Percentiles rank a stretch among this genome's conserved stretches.
Conservation (phyloP, 1,140 invertebrate genomes). For the Chironomus striatipennis region DNA sequence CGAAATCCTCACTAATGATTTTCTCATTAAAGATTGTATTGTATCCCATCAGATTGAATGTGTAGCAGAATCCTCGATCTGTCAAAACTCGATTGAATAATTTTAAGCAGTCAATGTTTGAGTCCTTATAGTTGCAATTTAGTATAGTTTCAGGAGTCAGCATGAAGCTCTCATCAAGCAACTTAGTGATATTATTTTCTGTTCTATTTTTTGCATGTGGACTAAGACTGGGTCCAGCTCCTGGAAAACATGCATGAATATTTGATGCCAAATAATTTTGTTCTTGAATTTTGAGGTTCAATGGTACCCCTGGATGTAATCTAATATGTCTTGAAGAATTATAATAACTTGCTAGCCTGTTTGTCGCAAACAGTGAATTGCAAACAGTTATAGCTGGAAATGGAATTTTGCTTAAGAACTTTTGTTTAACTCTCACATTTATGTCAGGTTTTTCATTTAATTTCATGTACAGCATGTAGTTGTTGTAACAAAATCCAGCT, state of each 20-base stretch:
- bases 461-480: not conserved
- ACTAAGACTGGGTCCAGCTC: too few species aligned
- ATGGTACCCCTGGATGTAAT: not conserved
- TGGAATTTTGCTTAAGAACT: constrained; percentile 33
- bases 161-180: too few species aligned
- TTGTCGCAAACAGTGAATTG: not conserved
- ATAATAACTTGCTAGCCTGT: not conserved
- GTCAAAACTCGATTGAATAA: not conserved
- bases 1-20: not conserved
- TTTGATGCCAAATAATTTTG: not conserved
- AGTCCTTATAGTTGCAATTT: too few species aligned
- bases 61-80: not conserved
- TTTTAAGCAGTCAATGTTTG: too few species aligned
- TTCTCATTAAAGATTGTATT: not conserved
- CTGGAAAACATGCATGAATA: too few species aligned
- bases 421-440: not conserved
- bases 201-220: too few species aligned
- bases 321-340: not conserved
- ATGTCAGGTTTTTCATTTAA: not conserved
- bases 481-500: not conserved
- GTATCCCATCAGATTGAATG: not conserved
- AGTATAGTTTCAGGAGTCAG: too few species aligned
- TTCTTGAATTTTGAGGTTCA: not conserved
- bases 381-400: constrained; percentile 36
- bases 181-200: too few species aligned